Evolutionary conservation across 2,888 invertebrate genomes (phyloP), one percentile per base, ranked within the genome.

Genomic region (Hesperia comma): DNA sequence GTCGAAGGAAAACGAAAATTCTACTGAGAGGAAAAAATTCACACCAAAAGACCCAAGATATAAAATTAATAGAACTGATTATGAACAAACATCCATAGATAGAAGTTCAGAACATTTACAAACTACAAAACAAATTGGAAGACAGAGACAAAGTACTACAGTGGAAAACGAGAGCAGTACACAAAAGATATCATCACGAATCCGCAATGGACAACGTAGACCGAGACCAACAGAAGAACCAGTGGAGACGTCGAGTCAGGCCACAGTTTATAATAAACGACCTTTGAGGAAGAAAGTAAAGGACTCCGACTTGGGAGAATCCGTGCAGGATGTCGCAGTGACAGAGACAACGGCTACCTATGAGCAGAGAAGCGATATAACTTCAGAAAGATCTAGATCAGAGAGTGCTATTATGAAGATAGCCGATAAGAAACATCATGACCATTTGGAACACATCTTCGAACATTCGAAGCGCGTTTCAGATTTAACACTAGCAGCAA

Each of bases 401-500:
- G 93, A 93, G 71, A 93, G 93, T 68, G 93, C 93, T 15, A 93
- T 94, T 15, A 94, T 94, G 94, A 94, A 94, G 77, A 94, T 94
- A 72, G 93, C 93, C 15, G 94, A 94, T 57, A 91, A 91, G 69
- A 92, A 92, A 72, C 90, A 91, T 61, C 85, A 85, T 10, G 85
- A 91, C 51, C 86, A 82, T 8, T 76, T 85, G n/a, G 92, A 92
- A 60, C 81, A 88, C 57, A 71, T 90, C 17, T 92, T 93, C 57
- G 92, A 94, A 69, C 93, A 94, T 75, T 95, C 95, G 0, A 95
- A 95, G 79, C 90, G 95, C 72, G 95, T 96, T 0, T 95, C 96
- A 2, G 96, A 96, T 79, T 84, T 96, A 63, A 96, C 96, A 4
- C 93, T 95, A 64, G 95, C 96, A 0, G 95, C 95, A 0, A 95